Percentiles rank a stretch among this genome's conserved stretches.
Conservation (phyloP, 2,797 vertebrate species). For the Sphenopsis melanotis region DNA sequence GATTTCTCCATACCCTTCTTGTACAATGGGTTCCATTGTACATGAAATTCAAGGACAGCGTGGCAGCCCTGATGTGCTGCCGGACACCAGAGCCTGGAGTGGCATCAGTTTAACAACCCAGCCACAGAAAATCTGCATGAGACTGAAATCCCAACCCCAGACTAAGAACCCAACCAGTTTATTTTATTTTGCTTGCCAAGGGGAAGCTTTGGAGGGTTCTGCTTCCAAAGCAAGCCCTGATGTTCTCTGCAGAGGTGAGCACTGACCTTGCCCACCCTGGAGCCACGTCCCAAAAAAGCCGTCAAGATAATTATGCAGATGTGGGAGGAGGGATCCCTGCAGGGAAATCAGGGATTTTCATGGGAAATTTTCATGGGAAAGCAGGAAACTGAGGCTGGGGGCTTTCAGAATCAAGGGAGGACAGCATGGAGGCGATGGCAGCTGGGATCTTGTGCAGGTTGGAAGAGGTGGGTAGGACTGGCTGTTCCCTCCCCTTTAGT, state of each 20-base stretch:
- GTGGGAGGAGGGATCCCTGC: background rate
- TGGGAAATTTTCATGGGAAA: background rate
- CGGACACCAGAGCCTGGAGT: background rate
- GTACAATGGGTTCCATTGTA: fast-evolving
- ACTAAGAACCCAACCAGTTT: fast-evolving
- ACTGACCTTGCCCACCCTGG: background rate
- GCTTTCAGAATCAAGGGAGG: background rate
- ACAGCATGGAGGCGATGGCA: background rate
- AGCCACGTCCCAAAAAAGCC: background rate
- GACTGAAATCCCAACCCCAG: background rate
- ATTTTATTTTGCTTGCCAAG: background rate
- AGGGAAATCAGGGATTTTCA: background rate
- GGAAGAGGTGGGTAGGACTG: background rate
- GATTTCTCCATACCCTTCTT: background rate
- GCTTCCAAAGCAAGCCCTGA: fast-evolving
- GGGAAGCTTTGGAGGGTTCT: background rate
- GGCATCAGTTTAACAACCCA: background rate
- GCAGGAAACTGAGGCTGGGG: background rate
- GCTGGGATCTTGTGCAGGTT: too few relatives aligned
- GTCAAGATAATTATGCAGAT: background rate
- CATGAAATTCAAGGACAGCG: fast-evolving
- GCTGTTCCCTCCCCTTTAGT: background rate
- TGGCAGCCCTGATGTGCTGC: fast-evolving
- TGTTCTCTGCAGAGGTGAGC: background rate
- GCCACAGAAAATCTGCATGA: background rate